phyloP scores from a whole-genome alignment of 2,113 vertebrate genomes.

The Tachysurus fulvidraco region DNA sequence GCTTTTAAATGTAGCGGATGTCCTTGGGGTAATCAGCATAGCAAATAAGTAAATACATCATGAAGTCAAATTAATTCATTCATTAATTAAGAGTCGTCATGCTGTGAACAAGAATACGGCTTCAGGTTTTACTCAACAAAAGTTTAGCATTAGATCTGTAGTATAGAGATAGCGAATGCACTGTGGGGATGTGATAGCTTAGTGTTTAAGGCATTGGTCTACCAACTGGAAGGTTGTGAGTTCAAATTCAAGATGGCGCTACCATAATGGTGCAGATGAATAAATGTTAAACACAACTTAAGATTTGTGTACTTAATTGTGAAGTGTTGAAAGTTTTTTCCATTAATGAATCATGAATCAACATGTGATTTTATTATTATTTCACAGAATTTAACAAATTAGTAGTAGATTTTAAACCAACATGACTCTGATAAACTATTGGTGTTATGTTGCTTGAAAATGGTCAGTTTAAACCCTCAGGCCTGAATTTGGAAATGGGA shows the following conservation, averaged over 20 bases:
- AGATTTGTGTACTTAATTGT: neutral
- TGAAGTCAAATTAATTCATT: constrained; percentile 20
- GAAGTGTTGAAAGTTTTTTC: neutral
- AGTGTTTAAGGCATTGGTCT: no score
- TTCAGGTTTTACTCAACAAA: neutral
- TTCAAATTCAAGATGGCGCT: no score
- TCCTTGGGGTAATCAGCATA: constrained; percentile 20
- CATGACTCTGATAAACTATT: neutral
- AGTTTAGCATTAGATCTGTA: no score
- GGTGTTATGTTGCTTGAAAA: neutral
- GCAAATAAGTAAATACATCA: constrained; percentile 26
- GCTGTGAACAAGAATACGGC: neutral
- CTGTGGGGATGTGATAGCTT: no score
- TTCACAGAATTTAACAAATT: neutral
- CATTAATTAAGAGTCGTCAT: neutral
- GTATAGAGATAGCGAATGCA: neutral
- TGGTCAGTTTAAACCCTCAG: neutral
- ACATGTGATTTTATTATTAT: neutral
- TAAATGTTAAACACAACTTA: no score
- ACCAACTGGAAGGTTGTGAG: no score
- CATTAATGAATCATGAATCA: neutral
- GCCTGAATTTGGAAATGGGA: neutral
- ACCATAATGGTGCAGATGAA: neutral
- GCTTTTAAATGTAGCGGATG: neutral
- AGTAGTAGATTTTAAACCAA: neutral